phyloP scores from a whole-genome alignment of 2,113 vertebrate species.

The Pleuronectes platessa region DNA sequence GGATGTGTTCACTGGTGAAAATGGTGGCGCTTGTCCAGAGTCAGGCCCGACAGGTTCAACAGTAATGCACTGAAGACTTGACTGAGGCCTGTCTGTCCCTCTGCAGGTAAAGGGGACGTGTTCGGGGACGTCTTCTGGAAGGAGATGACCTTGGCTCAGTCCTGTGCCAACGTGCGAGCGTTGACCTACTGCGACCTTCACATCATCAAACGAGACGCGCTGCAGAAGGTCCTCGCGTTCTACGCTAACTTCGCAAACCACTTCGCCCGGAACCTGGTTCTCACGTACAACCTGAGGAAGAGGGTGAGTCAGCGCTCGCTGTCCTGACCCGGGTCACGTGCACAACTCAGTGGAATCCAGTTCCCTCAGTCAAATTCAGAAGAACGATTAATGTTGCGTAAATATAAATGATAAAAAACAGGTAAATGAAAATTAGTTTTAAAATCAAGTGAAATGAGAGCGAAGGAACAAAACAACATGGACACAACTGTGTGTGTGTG shows the following conservation, averaged over 20 bases:
- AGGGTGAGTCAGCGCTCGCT: conserved; percentile 80
- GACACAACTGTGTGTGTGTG: too few species aligned
- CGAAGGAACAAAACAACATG: too few species aligned
- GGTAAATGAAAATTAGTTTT: too few species aligned
- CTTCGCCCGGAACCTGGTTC: conserved; percentile 93
- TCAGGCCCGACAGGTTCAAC: not conserved
- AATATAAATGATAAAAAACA: too few species aligned
- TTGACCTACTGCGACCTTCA: conserved; percentile 98
- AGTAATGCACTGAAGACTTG: not conserved
- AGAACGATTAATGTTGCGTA: too few species aligned
- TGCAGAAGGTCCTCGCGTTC: conserved; percentile 97
- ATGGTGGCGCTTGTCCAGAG: too few species aligned
- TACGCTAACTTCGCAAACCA: conserved; percentile 95
- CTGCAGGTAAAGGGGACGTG: conserved; percentile 94
- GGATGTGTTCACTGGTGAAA: too few species aligned
- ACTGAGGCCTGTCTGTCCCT: not conserved
- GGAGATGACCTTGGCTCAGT: conserved; percentile 91
- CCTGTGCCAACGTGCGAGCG: conserved; percentile 94
- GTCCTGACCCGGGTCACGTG: not conserved
- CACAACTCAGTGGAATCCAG: too few species aligned
- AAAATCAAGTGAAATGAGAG: too few species aligned
- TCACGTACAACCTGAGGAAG: conserved; percentile 97
- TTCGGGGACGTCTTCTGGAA: conserved; percentile 99
- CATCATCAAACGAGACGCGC: conserved; percentile 92
- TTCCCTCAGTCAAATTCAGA: too few species aligned